Conservation (phyloP, 2,113 vertebrate species). For the Epinephelus cyanopodus region DNA sequence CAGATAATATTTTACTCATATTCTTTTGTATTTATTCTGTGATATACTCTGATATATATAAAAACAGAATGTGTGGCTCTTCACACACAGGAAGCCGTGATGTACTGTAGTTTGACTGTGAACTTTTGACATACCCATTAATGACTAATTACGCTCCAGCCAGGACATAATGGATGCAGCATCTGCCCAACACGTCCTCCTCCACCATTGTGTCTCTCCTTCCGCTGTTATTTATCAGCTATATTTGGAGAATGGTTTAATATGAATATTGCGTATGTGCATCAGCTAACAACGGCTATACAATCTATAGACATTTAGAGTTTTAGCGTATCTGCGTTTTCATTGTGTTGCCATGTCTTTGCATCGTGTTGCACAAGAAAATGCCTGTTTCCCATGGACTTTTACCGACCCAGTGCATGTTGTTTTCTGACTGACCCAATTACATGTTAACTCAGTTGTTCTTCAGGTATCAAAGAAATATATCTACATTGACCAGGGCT, state of each 20-base stretch:
- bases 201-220: neutral
- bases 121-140: conserved; percentile 49
- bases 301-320: neutral
- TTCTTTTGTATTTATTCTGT: neutral
- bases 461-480: neutral
- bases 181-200: conserved; percentile 30
- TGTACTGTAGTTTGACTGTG: conserved; percentile 32
- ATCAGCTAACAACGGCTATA: neutral
- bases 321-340: conserved; percentile 10
- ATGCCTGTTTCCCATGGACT: conserved; percentile 2
- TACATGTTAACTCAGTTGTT: conserved; percentile 4
- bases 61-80: conserved; percentile 12
- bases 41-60: neutral
- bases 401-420: neutral
- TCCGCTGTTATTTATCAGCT: neutral
- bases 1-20: neutral
- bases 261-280: neutral
- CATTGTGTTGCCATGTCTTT: conserved; percentile 13
- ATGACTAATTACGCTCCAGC: conserved; percentile 41
- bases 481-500: no score
- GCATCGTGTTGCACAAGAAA: neutral
- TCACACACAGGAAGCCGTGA: neutral
- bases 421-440: neutral
- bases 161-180: conserved; percentile 41
- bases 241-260: conserved; percentile 5